These are phyloP conservation scores for Ciconia boyciana DNA, from an alignment of 2,113 vertebrate genomes.

Conservation along the genomic window DNA sequence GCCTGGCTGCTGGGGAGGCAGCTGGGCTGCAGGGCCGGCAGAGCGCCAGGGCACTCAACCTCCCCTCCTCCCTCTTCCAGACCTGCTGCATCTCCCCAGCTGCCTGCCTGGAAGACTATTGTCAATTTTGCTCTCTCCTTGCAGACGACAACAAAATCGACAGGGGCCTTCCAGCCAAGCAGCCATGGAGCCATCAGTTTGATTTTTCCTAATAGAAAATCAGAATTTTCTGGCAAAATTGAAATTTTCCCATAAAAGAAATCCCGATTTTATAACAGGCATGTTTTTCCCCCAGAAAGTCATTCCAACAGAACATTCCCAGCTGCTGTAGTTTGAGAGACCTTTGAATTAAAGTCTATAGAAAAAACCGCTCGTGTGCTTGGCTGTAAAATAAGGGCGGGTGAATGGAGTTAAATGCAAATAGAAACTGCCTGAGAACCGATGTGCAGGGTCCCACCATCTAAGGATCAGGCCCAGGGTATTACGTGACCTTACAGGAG, in stretches of 20 bases:
- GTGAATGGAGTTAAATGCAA: conserved; percentile 27
- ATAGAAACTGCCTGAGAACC: background rate
- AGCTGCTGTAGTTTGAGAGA: conserved; percentile 35
- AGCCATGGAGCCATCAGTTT: conserved; percentile 15
- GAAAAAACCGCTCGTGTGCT: background rate
- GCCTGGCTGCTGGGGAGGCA: conserved; percentile 67
- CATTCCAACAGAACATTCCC: conserved; percentile 32
- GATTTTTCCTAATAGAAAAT: conserved; percentile 43
- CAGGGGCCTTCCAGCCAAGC: conserved; percentile 63
- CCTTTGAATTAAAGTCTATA: conserved; percentile 37
- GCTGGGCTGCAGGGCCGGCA: conserved; percentile 70
- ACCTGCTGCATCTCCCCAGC: conserved; percentile 69
- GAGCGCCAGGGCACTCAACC: conserved; percentile 64
- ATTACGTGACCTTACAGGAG: background rate
- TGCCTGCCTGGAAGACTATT: conserved; percentile 70
- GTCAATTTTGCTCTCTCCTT: conserved; percentile 64
- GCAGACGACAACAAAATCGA: conserved; percentile 64
- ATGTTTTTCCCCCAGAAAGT: background rate
- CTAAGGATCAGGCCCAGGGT: background rate
- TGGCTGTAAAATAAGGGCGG: background rate
- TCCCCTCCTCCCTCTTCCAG: conserved; percentile 69
- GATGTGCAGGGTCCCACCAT: background rate
- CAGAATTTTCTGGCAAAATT: conserved; percentile 47
- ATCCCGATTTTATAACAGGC: background rate
- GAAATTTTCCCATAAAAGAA: conserved; percentile 50